These are phyloP conservation scores for Syngnathus floridae DNA, from an alignment of 2,113 vertebrate genomes.

Conservation along the genomic window DNA sequence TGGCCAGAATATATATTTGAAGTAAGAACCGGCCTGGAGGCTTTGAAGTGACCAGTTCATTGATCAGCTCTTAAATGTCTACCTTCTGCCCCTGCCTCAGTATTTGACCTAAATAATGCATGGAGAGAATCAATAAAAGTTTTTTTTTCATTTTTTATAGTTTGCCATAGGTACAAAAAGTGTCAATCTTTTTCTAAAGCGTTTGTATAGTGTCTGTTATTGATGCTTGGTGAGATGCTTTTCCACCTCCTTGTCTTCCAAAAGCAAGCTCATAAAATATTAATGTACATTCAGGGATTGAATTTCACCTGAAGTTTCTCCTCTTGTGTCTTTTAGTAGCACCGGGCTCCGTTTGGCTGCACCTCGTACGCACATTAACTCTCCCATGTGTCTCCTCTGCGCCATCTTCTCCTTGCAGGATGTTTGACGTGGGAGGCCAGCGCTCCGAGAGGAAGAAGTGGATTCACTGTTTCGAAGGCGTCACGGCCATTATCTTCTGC, in stretches of 20 bases:
- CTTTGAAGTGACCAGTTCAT: too few relatives aligned
- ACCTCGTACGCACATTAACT: neutral
- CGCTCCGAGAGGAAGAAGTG: conserved; percentile 91
- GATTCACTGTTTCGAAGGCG: conserved; percentile 98
- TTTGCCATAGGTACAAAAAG: neutral
- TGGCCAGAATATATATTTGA: too few relatives aligned
- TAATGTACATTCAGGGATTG: conserved; percentile 33
- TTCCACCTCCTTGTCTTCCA: conserved; percentile 11
- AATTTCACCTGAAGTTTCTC: conserved; percentile 24
- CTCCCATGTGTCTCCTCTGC: conserved; percentile 9
- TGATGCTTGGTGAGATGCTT: conserved; percentile 14
- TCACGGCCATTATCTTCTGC: conserved; percentile 97
- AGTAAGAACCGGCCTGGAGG: too few relatives aligned
- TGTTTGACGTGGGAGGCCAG: conserved; percentile 93
- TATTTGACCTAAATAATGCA: too few relatives aligned
- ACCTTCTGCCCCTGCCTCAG: too few relatives aligned
- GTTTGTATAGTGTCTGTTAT: neutral
- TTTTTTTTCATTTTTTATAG: too few relatives aligned
- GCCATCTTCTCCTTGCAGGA: conserved; percentile 67
- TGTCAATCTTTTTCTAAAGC: neutral
- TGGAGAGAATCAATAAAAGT: too few relatives aligned
- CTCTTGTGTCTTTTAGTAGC: conserved; percentile 1
- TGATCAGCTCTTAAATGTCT: too few relatives aligned
- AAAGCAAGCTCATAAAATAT: conserved; percentile 47
- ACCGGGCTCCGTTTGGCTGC: neutral